A percentile compares a stretch with the other conserved stretches of the same genome.
phyloP scores from a whole-genome alignment of 2,797 vertebrate species.

The Sandelia bainsii region DNA sequence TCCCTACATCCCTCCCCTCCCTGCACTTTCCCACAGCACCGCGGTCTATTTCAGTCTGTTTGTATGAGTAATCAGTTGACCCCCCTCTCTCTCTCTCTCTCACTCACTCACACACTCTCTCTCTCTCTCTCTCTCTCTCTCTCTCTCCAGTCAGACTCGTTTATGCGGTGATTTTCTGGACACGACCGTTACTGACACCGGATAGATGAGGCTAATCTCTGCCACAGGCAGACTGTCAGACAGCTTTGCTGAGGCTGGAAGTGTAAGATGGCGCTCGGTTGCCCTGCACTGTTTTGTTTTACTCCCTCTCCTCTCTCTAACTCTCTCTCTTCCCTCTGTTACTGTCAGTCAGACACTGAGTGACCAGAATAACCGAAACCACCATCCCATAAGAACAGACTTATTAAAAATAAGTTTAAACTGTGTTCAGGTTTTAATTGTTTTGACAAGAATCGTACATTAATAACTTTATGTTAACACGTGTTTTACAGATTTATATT shows the following conservation, averaged over 20 bases:
- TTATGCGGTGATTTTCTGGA: constrained; percentile 99
- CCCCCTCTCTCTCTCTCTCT: constrained; percentile 34
- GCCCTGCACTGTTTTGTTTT: constrained; percentile 23
- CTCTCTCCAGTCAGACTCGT: constrained; percentile 91
- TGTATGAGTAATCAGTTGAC: constrained; percentile 97
- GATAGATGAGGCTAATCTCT: constrained; percentile 99
- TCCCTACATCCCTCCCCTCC: constrained; percentile 80
- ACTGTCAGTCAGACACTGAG: constrained; percentile 5
- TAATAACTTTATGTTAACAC: background rate
- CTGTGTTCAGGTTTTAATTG: background rate
- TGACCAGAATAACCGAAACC: constrained; percentile 17
- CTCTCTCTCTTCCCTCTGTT: background rate
- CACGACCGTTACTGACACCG: constrained; percentile 97
- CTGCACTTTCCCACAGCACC: constrained; percentile 65
- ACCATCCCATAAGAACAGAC: background rate
- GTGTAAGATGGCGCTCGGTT: constrained; percentile 87
- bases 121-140: background rate
- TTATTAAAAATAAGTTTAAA: background rate
- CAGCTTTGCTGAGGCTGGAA: constrained; percentile 92
- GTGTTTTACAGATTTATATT: too few relatives aligned
- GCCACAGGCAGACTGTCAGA: constrained; percentile 87
- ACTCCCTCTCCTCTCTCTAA: constrained; percentile 1
- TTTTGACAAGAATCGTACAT: background rate
- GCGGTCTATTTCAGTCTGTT: constrained; percentile 95
- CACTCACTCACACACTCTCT: constrained; percentile 7